Evolutionary conservation across 2,888 invertebrate genomes (phyloP), one percentile per base, ranked within the genome.

Genomic region (Uloborus plumipes): DNA sequence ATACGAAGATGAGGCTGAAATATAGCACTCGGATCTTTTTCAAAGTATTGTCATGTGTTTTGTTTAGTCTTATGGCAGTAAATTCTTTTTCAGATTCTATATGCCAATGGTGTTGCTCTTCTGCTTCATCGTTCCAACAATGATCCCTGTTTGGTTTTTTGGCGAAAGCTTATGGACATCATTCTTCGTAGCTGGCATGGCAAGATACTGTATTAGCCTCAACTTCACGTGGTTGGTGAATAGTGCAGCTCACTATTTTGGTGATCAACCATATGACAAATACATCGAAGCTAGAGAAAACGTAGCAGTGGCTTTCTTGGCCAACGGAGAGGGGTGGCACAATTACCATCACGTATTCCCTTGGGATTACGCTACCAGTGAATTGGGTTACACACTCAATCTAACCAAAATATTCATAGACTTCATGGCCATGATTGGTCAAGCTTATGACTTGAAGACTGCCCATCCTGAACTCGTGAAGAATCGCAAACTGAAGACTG

Each of bases 91-190:
- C 86, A 86, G 84, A 64, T 84, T 71, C 49, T 84, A 84, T 53
- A 70, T 79, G 16, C 74, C 79, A 0, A 75, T 84, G 84, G 66
- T 79, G 0, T 7, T 79, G 1, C 70, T 90, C 31, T 84, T 82
- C 72, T 51, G 90, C 85, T 90, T 91, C 86, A 83, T 89, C 16
- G 72, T 91, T 26, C 91, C 98, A 0, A 93, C 95, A 0, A 87
- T 91, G 84, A 91, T 96, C 66, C 97, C 98, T 0, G 93, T 93
- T 88, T 93, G 94, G 88, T 93, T 92, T 88, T 98, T 97, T 96
- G 90, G 92, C 61, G 98, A 98, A 89, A 91, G 91, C 0, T 88
- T 94, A 11, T 91, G 93, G 90, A 92, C 92, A 86, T 93, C 95
- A 3, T 96, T 95, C 89, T 94, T 94, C 91, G 92, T 96, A 11